Conservation (phyloP, 23 tunicate genomes). For the Styela clava region DNA sequence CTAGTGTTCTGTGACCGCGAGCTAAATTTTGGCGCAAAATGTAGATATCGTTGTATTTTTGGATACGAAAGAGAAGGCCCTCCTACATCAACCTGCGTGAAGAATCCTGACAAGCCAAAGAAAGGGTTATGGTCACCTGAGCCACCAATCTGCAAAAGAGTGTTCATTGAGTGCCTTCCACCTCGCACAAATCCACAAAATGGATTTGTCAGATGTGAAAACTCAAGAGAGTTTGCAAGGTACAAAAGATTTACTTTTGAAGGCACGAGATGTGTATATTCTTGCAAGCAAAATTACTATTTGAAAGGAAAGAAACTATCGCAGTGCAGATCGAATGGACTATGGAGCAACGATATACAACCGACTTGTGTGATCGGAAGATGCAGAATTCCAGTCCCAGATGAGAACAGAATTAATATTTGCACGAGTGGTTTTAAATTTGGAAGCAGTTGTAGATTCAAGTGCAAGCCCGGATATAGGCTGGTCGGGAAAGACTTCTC, state of each 20-base stretch:
- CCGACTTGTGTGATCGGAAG: slow-evolving; percentile 3
- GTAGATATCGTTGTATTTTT: background rate
- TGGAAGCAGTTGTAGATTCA: slow-evolving; percentile 18
- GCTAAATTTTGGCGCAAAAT: background rate
- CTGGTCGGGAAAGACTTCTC: slow-evolving; percentile 6
- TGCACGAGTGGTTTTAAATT: slow-evolving; percentile 11
- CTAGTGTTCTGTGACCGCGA: background rate
- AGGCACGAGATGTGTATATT: background rate
- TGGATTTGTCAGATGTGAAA: slow-evolving; percentile 14
- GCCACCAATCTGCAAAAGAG: background rate
- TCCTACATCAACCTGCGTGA: background rate
- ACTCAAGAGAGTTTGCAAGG: background rate
- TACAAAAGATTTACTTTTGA: background rate
- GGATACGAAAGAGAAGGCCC: background rate
- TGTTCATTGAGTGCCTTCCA: slow-evolving; percentile 7
- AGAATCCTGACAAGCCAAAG: background rate
- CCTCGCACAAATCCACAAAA: slow-evolving; percentile 20
- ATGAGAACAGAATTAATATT: background rate
- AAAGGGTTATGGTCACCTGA: slow-evolving; percentile 2
- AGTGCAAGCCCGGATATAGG: slow-evolving; percentile 11
- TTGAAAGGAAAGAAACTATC: background rate
- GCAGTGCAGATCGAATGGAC: background rate
- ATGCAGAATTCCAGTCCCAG: background rate
- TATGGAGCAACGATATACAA: slow-evolving; percentile 3
- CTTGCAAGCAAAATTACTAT: background rate